These are phyloP conservation scores for Drosophila anomalipes DNA, from an alignment of 2,888 invertebrate species.

Conservation along the genomic window DNA sequence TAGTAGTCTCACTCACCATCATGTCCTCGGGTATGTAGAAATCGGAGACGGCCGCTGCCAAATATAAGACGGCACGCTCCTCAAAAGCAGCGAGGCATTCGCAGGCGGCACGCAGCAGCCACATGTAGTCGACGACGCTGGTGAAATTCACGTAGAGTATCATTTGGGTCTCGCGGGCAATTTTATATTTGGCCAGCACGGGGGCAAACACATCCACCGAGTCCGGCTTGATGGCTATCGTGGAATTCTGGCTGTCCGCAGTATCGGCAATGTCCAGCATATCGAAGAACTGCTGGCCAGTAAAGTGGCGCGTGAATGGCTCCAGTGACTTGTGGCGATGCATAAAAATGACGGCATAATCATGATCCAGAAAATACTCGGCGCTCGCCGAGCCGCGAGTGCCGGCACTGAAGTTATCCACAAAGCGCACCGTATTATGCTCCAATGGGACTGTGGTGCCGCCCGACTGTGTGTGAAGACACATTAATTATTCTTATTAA, in stretches of 20 bases:
- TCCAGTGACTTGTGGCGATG: slow-evolving; percentile 95
- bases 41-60: slow-evolving; percentile 99
- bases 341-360: slow-evolving; percentile 97
- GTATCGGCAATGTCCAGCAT: slow-evolving; percentile 88
- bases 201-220: slow-evolving; percentile 90
- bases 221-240: slow-evolving; percentile 90
- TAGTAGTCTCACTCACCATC: slow-evolving; percentile 89
- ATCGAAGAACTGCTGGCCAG: slow-evolving; percentile 91
- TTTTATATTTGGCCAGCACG: slow-evolving; percentile 91
- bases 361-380: slow-evolving; percentile 95
- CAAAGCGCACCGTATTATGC: slow-evolving; percentile 98
- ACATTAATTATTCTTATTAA: slow-evolving; percentile 11
- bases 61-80: slow-evolving; percentile 92
- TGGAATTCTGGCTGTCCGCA: slow-evolving; percentile 87
- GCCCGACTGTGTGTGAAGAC: slow-evolving; percentile 89
- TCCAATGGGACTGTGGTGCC: slow-evolving; percentile 99
- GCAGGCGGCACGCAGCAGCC: slow-evolving; percentile 93
- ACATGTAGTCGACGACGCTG: slow-evolving; percentile 95
- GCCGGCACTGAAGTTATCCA: slow-evolving; percentile 99
- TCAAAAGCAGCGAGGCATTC: slow-evolving; percentile 90
- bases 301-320: slow-evolving; percentile 96
- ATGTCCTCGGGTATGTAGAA: slow-evolving; percentile 97
- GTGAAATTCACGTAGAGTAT: slow-evolving; percentile 93
- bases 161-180: slow-evolving; percentile 90
- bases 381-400: slow-evolving; percentile 97